Evolutionary conservation across 2,888 invertebrate species (phyloP).

Genomic region (Drosophila percnosoma): DNA sequence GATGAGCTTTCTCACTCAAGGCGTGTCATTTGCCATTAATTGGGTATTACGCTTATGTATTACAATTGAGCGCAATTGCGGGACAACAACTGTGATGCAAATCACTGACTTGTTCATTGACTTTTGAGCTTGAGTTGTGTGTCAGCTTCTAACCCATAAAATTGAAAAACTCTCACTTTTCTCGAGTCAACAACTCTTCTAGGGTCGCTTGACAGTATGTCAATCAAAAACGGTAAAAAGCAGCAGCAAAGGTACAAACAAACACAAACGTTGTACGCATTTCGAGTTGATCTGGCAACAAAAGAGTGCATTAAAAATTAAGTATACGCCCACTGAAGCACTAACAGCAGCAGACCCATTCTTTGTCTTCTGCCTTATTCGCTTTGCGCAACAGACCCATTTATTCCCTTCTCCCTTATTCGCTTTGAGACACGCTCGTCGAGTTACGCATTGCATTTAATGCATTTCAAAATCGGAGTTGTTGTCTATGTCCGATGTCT

Average conservation of each 20-base stretch:
- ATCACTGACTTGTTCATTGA: conserved; percentile 54
- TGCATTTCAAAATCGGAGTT: conserved; percentile 44
- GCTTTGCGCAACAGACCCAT: not conserved
- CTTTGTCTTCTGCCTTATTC: conserved; percentile 8
- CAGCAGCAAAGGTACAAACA: conserved; percentile 1
- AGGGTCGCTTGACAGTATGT: conserved; percentile 58
- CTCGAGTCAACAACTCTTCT: conserved; percentile 44
- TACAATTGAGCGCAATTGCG: conserved; percentile 52
- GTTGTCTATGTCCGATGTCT: conserved; percentile 36
- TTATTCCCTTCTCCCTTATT: conserved; percentile 1
- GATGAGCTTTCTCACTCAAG: conserved; percentile 46
- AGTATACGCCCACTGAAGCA: conserved; percentile 32
- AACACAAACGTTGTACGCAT: conserved; percentile 37
- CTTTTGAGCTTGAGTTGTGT: conserved; percentile 38
- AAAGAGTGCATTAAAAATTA: conserved; percentile 56
- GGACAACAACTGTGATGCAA: conserved; percentile 35
- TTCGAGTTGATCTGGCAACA: conserved; percentile 52
- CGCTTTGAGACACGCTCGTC: conserved; percentile 3
- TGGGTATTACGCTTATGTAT: conserved; percentile 59
- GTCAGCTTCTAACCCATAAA: conserved; percentile 41
- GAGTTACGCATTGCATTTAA: conserved; percentile 36
- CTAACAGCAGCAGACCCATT: conserved; percentile 1
- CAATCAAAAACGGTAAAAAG: conserved; percentile 50
- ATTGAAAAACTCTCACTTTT: conserved; percentile 63
- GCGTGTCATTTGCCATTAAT: conserved; percentile 59